Conservation (phyloP, 2,888 invertebrate genomes). For the Microctonus aethiopoides region DNA sequence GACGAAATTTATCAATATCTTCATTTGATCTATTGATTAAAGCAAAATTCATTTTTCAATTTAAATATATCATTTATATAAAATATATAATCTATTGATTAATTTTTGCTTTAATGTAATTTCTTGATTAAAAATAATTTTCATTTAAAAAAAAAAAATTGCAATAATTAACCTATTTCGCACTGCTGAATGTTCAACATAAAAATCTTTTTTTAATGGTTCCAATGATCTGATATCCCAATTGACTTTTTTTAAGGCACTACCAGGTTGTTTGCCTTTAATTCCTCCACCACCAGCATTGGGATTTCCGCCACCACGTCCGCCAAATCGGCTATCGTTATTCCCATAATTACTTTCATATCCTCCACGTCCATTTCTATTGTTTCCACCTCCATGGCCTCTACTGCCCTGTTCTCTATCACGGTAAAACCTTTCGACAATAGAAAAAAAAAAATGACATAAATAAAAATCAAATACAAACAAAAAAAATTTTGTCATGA, state of each 20-base stretch:
- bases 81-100: background rate
- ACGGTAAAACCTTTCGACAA: conserved; percentile 51
- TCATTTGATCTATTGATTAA: conserved; percentile 46
- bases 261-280: conserved; percentile 64
- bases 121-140: too few relatives aligned
- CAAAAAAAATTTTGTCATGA: too few relatives aligned
- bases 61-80: background rate
- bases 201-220: conserved; percentile 85
- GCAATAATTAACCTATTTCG: conserved; percentile 67
- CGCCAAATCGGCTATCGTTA: conserved; percentile 50
- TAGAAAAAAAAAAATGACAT: conserved; percentile 2
- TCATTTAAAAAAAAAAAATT: too few relatives aligned
- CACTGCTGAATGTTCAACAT: conserved; percentile 77
- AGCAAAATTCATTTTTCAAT: background rate
- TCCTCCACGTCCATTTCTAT: conserved; percentile 52
- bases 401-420: conserved; percentile 56
- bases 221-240: conserved; percentile 72
- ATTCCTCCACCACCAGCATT: conserved; percentile 48
- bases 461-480: background rate
- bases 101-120: too few relatives aligned
- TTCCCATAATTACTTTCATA: conserved; percentile 54
- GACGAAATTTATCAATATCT: conserved; percentile 55
- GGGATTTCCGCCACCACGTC: conserved; percentile 47
- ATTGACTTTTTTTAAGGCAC: conserved; percentile 69
- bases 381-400: conserved; percentile 58